Base-by-base conservation (phyloP, 2,797 vertebrate species). In the Trachurus trachurus region DNA sequence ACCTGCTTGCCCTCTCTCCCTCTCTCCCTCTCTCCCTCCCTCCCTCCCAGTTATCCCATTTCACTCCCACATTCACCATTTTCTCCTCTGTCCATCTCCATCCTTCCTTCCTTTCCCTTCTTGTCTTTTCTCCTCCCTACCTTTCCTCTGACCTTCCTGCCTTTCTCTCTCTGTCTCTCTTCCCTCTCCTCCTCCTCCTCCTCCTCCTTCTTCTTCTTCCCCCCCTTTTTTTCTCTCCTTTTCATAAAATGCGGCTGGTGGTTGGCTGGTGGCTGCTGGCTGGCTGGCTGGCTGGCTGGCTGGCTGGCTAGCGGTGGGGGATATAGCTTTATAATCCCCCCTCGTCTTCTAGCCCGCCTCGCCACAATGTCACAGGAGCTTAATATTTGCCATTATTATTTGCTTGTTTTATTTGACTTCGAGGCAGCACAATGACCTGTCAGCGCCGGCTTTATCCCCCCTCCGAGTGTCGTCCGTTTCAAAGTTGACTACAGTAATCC, bases 331-430 rank as follows among this genome's bases (percentile, higher is more conserved):
- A 89, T 94, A 94, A 94, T 94, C 93, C 94, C 91, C 82, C 89
- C 87, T 92, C 90, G 92, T 94, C 94, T 94, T 92, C 92, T 81
- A 90, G 83, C 87, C 83, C 78, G 87, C 91, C 93, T 93, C 86
- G 85, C 91, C 89, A 92, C 95, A 95, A 95, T 95, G 95, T 95
- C 95, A 96, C 92, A 94, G 93, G 90, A 92, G 95, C 95, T 95
- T 95, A 95, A 95, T 96, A 95, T 95, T 95, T 93, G 93, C 94
- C 89, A 91, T 95, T 95, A 96, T 96, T 95, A 95, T 95, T 95
- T 95, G 93, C 93, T 95, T 95, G 95, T 95, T 96, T 96, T 94
- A 95, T 96, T 95, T 94, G 94, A 93, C 94, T 94, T 92, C 69
- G 89, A 90, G 91, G 92, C 90, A 93, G 88, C 92, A 94, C 94